phyloP scores from a whole-genome alignment of 1,140 invertebrate genomes.

The Archivesica marissinica region DNA sequence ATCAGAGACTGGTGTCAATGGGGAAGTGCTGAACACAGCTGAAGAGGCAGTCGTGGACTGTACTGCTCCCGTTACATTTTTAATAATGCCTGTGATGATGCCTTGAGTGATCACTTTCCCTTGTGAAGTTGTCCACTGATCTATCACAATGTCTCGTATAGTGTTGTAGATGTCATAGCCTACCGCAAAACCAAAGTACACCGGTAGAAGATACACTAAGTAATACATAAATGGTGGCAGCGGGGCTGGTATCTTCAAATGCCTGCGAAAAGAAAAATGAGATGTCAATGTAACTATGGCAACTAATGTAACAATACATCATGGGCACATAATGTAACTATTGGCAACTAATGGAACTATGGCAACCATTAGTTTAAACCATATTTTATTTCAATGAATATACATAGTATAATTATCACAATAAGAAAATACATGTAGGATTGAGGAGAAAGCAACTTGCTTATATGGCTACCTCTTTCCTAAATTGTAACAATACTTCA shows the following conservation, averaged over 20 bases:
- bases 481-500: too few species aligned
- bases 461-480: too few species aligned
- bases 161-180: constrained; percentile 74
- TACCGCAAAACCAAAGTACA: constrained; percentile 78
- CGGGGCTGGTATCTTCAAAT: constrained; percentile 66
- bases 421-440: too few species aligned
- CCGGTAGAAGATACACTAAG: constrained; percentile 69
- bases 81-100: constrained; percentile 23
- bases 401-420: too few species aligned
- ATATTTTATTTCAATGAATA: too few species aligned
- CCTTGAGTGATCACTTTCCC: constrained; percentile 59
- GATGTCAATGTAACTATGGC: too few species aligned
- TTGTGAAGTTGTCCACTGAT: constrained; percentile 25
- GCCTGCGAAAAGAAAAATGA: constrained; percentile 63
- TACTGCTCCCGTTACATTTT: constrained; percentile 35
- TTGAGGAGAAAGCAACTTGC: too few species aligned
- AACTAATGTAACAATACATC: too few species aligned
- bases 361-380: too few species aligned
- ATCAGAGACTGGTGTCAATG: not conserved
- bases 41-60: not conserved
- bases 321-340: too few species aligned
- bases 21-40: not conserved
- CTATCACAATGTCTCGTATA: constrained; percentile 62
- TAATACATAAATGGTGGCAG: constrained; percentile 63
- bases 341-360: too few species aligned